phyloP scores from a whole-genome alignment of 2,888 invertebrate genomes.

The Habrosyne pyritoides region DNA sequence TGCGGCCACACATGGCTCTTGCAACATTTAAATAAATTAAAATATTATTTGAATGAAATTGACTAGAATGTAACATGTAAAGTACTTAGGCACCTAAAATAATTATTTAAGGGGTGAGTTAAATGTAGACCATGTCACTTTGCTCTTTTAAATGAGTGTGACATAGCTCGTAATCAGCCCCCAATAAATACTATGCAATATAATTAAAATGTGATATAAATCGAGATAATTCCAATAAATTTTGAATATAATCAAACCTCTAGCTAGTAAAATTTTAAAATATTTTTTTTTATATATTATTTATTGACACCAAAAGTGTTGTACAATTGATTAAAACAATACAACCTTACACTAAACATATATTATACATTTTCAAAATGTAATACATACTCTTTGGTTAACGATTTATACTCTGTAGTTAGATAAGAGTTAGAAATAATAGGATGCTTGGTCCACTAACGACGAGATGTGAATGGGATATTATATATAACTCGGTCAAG shows the following conservation, averaged over 20 bases:
- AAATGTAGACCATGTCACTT: neutral
- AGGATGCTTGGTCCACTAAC: slow-evolving; percentile 62
- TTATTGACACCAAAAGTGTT: slow-evolving; percentile 31
- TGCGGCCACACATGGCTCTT: slow-evolving; percentile 21
- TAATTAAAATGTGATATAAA: slow-evolving; percentile 3
- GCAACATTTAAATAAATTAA: slow-evolving; percentile 29
- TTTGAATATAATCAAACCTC: slow-evolving; percentile 7
- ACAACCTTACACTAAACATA: slow-evolving; percentile 16
- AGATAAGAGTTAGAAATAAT: slow-evolving; percentile 34
- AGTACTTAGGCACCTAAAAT: slow-evolving; percentile 57
- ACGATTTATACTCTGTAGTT: slow-evolving; percentile 24
- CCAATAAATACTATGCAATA: neutral
- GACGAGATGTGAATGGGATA: slow-evolving; percentile 35
- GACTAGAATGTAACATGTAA: slow-evolving; percentile 67
- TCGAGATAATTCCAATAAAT: slow-evolving; percentile 6
- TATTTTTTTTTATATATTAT: slow-evolving; percentile 2
- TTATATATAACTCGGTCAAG: slow-evolving; percentile 19
- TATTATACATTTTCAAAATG: slow-evolving; percentile 20
- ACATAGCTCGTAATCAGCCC: neutral
- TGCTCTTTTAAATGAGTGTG: neutral
- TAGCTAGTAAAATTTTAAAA: slow-evolving; percentile 1
- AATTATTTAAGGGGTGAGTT: slow-evolving; percentile 16
- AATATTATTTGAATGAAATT: slow-evolving; percentile 54
- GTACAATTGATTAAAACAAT: slow-evolving; percentile 22
- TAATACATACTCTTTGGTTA: slow-evolving; percentile 43